Evolutionary conservation across 2,113 vertebrate genomes (phyloP), one percentile per base, ranked within the genome.

Genomic region (Ammospiza nelsoni): DNA sequence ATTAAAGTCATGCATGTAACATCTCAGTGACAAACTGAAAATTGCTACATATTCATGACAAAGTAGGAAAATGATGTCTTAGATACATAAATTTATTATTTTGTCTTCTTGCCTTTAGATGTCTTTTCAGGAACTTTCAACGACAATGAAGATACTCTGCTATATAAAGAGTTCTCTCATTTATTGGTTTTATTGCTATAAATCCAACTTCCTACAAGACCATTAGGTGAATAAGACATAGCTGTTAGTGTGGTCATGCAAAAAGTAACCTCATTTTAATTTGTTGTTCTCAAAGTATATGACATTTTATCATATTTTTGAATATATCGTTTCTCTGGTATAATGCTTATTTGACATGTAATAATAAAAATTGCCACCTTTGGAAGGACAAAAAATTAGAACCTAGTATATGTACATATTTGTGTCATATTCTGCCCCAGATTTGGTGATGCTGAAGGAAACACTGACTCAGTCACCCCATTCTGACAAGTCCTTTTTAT

Each of bases 401-500:
- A 8, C 5, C 13, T 15, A 66, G 3, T 57, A 35, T 22, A 84
- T 29, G 20, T 25, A 59, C 7, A 66, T 62, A 83, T 66, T 90
- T 92, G 19, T 88, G 44, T 52, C 55, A 20, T 62, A 18, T 35
- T 92, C 63, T 66, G 54, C 52, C 27, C 51, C 29, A 5, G 55
- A 88, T 58, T 63, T 79, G 65, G 71, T 90, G 39, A 77, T 55
- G 71, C 31, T 66, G 52, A 95, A 90, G 49, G 48, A 92, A 95
- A 62, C 0, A 1, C 57, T 90, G 80, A 91, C 52, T 96, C 59
- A 85, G 57, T 78, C 84, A 94, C 37, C 79, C 44, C 54, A 84
- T 91, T 92, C 62, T 94, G 79, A 95, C 73, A 92, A 88, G 63
- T 41, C 11, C 29, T 80, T 94, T 88, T 73, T 88, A 65, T 85